Evolutionary conservation across 2,113 vertebrate genomes (phyloP).

Genomic region (Xerus inauris): DNA sequence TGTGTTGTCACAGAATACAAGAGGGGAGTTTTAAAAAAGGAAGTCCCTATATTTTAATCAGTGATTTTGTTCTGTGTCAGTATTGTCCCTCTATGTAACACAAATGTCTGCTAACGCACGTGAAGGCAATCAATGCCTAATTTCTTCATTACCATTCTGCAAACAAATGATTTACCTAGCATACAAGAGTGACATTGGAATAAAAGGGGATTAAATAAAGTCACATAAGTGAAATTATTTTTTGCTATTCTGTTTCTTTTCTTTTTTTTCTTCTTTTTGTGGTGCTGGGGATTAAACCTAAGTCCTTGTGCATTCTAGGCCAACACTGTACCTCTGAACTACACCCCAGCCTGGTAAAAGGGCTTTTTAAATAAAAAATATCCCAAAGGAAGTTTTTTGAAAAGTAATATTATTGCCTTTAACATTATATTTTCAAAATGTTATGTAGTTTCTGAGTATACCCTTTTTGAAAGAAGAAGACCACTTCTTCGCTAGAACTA

Average conservation of each 20-base stretch:
- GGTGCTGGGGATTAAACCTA: too few relatives aligned
- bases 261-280: too few relatives aligned
- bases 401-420: not conserved
- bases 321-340: too few relatives aligned
- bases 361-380: not conserved
- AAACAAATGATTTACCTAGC: not conserved
- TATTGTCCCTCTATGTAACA: not conserved
- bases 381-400: not conserved
- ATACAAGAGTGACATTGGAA: not conserved
- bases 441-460: not conserved
- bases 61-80: not conserved
- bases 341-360: not conserved
- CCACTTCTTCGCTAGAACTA: not conserved
- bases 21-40: not conserved
- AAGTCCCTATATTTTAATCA: not conserved
- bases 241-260: not conserved
- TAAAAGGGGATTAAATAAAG: not conserved
- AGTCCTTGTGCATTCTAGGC: too few relatives aligned
- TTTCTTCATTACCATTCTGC: not conserved
- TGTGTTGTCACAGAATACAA: not conserved
- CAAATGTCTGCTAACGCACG: not conserved
- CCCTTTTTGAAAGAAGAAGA: not conserved
- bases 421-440: slow-evolving; percentile 12
- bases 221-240: not conserved
- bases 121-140: not conserved